phyloP scores from a whole-genome alignment of 2,888 invertebrate genomes.

The Petrolisthes cinctipes region DNA sequence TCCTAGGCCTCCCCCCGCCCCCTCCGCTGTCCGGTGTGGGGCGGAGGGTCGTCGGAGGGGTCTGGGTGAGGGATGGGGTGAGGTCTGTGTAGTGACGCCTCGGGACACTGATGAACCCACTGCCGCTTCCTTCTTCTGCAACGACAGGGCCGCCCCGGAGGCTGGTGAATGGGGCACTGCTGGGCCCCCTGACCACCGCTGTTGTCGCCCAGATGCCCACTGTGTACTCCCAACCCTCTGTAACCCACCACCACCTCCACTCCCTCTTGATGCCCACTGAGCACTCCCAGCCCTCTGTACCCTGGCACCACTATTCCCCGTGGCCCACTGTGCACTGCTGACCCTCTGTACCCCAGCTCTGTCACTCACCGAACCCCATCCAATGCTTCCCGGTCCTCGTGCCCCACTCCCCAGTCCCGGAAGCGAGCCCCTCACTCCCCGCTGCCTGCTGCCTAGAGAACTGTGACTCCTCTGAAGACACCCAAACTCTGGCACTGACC shows the following conservation, averaged over 20 bases:
- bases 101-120: not conserved
- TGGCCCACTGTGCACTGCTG: slow-evolving; percentile 23
- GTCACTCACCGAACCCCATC: slow-evolving; percentile 24
- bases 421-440: slow-evolving; percentile 47
- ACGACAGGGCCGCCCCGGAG: slow-evolving; percentile 43
- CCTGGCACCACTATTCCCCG: slow-evolving; percentile 22
- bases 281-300: slow-evolving; percentile 19
- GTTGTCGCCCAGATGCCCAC: slow-evolving; percentile 20
- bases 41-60: slow-evolving; percentile 49
- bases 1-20: slow-evolving; percentile 1
- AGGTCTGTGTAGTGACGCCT: slow-evolving; percentile 58
- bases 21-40: slow-evolving; percentile 24
- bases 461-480: slow-evolving; percentile 53
- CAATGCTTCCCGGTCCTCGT: not conserved
- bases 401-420: slow-evolving; percentile 46
- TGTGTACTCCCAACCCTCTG: slow-evolving; percentile 17
- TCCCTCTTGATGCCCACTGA: slow-evolving; percentile 30
- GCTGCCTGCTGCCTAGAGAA: slow-evolving; percentile 31
- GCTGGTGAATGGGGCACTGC: slow-evolving; percentile 45
- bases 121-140: slow-evolving; percentile 50
- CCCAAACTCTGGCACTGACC: slow-evolving; percentile 40
- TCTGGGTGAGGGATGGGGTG: slow-evolving; percentile 60
- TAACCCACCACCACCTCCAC: slow-evolving; percentile 18
- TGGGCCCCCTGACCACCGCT: slow-evolving; percentile 46
- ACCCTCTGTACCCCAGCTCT: slow-evolving; percentile 4